These are phyloP conservation scores for Eumaeus atala DNA, from an alignment of 1,140 invertebrate species.

Conservation along the genomic window DNA sequence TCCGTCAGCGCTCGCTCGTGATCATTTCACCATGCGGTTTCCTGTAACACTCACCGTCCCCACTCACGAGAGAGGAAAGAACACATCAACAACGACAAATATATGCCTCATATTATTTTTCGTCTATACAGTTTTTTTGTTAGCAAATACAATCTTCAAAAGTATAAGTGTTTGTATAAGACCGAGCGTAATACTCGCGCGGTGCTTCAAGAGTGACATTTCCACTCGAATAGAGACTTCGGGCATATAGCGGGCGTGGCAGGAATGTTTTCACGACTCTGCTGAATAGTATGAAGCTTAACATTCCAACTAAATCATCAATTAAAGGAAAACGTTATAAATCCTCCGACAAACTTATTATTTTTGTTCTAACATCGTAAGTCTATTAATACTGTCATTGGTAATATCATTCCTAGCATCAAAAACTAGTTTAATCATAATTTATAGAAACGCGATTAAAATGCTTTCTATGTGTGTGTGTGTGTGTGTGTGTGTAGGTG, in stretches of 20 bases:
- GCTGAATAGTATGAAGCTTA: slow-evolving; percentile 7
- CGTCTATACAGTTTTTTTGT: background rate
- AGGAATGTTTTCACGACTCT: slow-evolving; percentile 17
- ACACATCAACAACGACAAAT: too few relatives aligned
- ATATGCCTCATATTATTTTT: too few relatives aligned
- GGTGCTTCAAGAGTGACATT: slow-evolving; percentile 31
- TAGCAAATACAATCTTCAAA: background rate
- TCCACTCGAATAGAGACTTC: slow-evolving; percentile 30
- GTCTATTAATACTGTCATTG: too few relatives aligned
- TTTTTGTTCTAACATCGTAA: background rate
- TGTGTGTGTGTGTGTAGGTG: background rate
- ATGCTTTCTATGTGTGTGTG: slow-evolving; percentile 2
- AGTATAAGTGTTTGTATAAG: slow-evolving; percentile 24
- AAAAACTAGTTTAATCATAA: too few relatives aligned
- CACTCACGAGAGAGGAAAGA: too few relatives aligned
- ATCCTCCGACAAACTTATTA: background rate
- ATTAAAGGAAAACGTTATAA: slow-evolving; percentile 11
- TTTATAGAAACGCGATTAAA: background rate
- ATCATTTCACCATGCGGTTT: too few relatives aligned
- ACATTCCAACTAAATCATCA: slow-evolving; percentile 12
- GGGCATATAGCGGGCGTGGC: slow-evolving; percentile 24
- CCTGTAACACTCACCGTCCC: too few relatives aligned
- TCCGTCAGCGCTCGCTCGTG: too few relatives aligned
- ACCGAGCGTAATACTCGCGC: slow-evolving; percentile 22
- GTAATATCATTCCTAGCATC: too few relatives aligned